Evolutionary conservation across 2,888 invertebrate species (phyloP), one percentile per base, ranked within the genome.

Genomic region (Drosophila falleni): DNA sequence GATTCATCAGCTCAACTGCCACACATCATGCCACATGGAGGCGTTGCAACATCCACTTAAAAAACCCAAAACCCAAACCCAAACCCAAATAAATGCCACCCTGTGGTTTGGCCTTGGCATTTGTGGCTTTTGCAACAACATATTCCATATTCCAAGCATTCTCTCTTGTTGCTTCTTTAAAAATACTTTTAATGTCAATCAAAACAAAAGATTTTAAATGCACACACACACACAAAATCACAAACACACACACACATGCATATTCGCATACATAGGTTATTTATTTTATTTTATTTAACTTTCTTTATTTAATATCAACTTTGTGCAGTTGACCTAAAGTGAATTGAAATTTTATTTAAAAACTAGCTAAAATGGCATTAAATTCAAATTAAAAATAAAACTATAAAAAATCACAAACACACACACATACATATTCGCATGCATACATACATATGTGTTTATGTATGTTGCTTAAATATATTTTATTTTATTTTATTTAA

Each of bases 81-180:
- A n/a, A n/a, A n/a, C n/a, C n/a, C n/a, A n/a, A n/a, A n/a, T n/a
- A n/a, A n/a, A n/a, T 31, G 9, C 31, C 31, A 10, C 9, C 31
- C 31, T 53, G 51, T 37, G 64, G 54, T 60, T 73, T 80, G 88
- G 80, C 83, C 83, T 83, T 83, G 83, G 80, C 88, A 88, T 83
- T 83, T 86, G 86, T 61, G 83, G 69, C 69, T 62, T 74, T 69
- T 70, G 63, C 61, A 53, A 58, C 47, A 31, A 42, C 42, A 10
- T 5, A 44, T 35, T 47, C 13, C 42, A 10, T 5, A 44, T 35
- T 47, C 13, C n/a, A 37, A 11, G 33, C 41, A 69, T 19, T 64
- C 62, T 64, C 62, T 33, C 19, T 56, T 55, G 16, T 67, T 49
- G 46, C 39, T 15, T 61, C 63, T 16, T 53, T 42, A 23, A 29